Evolutionary conservation across 1,140 invertebrate genomes (phyloP), one percentile per base, ranked within the genome.

Genomic region (Lordiphosa mommai): DNA sequence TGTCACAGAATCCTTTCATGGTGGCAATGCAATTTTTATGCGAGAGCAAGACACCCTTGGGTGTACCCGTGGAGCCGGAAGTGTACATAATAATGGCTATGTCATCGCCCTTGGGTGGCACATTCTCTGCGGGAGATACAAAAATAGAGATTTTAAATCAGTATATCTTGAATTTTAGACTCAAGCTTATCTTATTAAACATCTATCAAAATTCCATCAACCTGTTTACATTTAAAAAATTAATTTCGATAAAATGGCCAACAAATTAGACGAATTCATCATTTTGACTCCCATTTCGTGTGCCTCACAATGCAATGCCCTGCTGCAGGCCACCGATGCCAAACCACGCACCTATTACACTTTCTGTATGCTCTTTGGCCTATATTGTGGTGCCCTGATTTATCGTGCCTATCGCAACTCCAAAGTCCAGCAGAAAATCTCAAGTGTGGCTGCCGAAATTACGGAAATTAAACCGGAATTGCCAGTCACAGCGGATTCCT

Each of bases 1-100:
- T 93, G 84, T 96, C 94, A 27, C 93, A 93, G 88, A 97, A 99
- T 3, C 96, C 94, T 76, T 96, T 94, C 76, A 98, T 92, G 2
- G 96, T 96, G 27, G 93, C 91, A 60, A 99, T 92, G 72, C 99
- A 94, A 90, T 99, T 99, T 65, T 92, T 92, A 88, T 99, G 98
- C 0, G 96, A 94, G n/a, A 96, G 86, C 16, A 96, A 82, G 1
- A 96, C 95, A 20, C 95, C 95, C 90, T 98, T 97, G 0, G 96
- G 96, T 50, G 95, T 93, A 23, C 97, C 97, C 0, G 97, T 98
- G 0, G 96, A 97, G 1, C 97, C 97, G 67, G 95, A 97, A 0
- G 97, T 98, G 90, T 98, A 99, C 97, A 98, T 98, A 34, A 98
- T 95, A 70, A 98, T 97, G 12, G 97, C 97, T 9, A 93, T 93